Evolutionary conservation across 2,113 vertebrate species (phyloP).

Genomic region (Corythaeola cristata): DNA sequence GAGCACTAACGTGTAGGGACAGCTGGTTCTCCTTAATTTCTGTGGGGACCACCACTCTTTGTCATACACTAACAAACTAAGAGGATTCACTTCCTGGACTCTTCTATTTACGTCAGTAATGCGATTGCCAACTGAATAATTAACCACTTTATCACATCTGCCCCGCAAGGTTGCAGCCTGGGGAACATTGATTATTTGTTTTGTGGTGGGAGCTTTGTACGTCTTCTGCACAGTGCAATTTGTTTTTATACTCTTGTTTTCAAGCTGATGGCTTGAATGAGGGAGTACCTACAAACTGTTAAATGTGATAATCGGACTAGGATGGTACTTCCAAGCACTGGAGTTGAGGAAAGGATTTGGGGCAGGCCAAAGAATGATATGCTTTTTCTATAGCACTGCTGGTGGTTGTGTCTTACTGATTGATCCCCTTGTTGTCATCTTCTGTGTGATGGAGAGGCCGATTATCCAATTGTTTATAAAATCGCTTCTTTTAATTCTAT

Average conservation of each 20-base stretch:
- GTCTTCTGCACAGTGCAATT: background rate
- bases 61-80: constrained; percentile 52
- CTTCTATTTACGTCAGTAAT: constrained; percentile 74
- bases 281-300: background rate
- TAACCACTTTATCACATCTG: constrained; percentile 67
- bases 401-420: background rate
- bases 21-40: constrained; percentile 48
- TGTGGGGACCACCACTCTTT: constrained; percentile 43
- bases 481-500: background rate
- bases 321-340: background rate
- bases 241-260: background rate
- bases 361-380: background rate
- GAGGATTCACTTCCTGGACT: constrained; percentile 70
- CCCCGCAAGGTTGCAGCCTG: constrained; percentile 10
- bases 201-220: background rate
- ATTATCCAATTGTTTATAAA: constrained; percentile 47
- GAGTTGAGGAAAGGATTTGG: background rate
- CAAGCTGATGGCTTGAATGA: background rate
- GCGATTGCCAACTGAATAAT: constrained; percentile 74
- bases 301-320: background rate
- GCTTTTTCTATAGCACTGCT: background rate
- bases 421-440: background rate
- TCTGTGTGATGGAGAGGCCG: background rate
- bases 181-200: constrained; percentile 30
- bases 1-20: background rate